Conservation (phyloP, 2,888 invertebrate genomes). For the Drosophila percnosoma region DNA sequence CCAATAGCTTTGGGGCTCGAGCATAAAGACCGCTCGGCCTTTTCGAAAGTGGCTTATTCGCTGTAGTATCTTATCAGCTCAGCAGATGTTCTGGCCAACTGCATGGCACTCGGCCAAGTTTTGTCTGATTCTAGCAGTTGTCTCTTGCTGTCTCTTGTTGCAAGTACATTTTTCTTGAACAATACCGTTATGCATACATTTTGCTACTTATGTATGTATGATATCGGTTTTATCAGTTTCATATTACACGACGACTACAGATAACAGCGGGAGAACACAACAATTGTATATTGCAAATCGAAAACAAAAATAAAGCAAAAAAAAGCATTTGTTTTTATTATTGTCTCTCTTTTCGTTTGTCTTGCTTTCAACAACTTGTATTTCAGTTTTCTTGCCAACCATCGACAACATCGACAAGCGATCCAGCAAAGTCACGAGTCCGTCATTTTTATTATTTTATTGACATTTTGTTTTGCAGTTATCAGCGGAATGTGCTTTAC, state of each 20-base stretch:
- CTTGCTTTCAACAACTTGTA: constrained; percentile 18
- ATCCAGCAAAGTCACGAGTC: constrained; percentile 72
- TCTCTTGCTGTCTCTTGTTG: constrained; percentile 2
- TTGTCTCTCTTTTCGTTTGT: constrained; percentile 14
- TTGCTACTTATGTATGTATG: constrained; percentile 23
- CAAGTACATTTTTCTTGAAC: neutral
- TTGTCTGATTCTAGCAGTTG: constrained; percentile 9
- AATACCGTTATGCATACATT: constrained; percentile 22
- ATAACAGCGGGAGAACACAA: constrained; percentile 51
- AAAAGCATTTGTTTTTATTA: constrained; percentile 20
- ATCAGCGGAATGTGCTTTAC: constrained; percentile 57
- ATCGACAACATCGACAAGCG: constrained; percentile 29
- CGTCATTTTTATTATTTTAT: constrained; percentile 78
- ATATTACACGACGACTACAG: constrained; percentile 46
- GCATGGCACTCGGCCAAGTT: constrained; percentile 17
- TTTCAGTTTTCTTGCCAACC: constrained; percentile 47
- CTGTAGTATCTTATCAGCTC: constrained; percentile 39
- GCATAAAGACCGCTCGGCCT: constrained; percentile 20
- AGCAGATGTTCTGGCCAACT: constrained; percentile 18
- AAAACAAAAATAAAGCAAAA: constrained; percentile 17
- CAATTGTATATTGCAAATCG: constrained; percentile 49
- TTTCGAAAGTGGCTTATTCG: constrained; percentile 24
- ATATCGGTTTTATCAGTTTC: constrained; percentile 37
- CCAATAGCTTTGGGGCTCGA: constrained; percentile 55
- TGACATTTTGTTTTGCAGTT: constrained; percentile 65